Conservation (phyloP, 2,113 vertebrate genomes). For the Notothenia coriiceps region DNA sequence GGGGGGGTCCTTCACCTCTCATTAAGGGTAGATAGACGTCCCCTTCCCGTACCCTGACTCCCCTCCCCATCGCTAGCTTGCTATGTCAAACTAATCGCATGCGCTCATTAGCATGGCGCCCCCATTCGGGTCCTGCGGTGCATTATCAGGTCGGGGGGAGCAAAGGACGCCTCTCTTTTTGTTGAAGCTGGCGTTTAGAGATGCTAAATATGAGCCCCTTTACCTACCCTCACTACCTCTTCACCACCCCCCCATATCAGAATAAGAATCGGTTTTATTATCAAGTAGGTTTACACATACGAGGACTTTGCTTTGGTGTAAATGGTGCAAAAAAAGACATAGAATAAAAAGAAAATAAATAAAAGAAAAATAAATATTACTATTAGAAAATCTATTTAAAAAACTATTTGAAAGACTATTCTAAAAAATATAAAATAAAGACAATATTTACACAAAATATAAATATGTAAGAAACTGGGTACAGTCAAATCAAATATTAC, state of each 20-base stretch:
- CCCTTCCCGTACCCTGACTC: conserved; percentile 2
- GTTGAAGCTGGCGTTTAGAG: conserved; percentile 74
- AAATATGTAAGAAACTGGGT: too few relatives aligned
- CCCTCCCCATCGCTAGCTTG: conserved; percentile 39
- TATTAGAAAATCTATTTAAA: too few relatives aligned
- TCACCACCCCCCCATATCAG: neutral
- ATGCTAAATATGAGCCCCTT: conserved; percentile 78
- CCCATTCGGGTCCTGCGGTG: conserved; percentile 65
- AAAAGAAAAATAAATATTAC: too few relatives aligned
- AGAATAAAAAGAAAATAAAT: too few relatives aligned
- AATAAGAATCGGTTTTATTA: too few relatives aligned
- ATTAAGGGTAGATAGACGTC: conserved; percentile 64
- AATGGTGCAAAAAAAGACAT: too few relatives aligned
- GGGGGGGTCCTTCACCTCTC: conserved; percentile 51
- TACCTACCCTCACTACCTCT: conserved; percentile 33
- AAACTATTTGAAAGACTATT: too few relatives aligned
- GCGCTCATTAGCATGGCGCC: conserved; percentile 83
- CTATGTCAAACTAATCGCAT: conserved; percentile 73
- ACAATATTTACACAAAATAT: too few relatives aligned
- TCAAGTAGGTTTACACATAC: too few relatives aligned
- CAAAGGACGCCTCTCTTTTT: conserved; percentile 77
- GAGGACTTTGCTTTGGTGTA: too few relatives aligned
- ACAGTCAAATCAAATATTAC: too few relatives aligned
- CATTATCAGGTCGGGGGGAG: conserved; percentile 73
- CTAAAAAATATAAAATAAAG: too few relatives aligned